Conservation (phyloP, 2,888 invertebrate species). For the Baccha elongata region DNA sequence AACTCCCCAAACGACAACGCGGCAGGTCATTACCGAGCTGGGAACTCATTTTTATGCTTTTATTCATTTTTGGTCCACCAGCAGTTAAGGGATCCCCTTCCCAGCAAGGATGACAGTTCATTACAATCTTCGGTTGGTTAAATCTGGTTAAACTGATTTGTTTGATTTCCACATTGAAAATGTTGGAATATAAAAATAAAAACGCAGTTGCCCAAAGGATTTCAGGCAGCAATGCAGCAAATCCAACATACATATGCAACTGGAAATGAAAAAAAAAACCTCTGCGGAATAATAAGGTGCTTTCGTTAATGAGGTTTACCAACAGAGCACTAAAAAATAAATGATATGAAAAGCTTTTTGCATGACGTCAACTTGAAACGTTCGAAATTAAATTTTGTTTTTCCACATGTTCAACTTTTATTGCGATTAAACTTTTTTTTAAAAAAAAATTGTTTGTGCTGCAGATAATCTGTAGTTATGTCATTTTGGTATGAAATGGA, state of each 20-base stretch:
- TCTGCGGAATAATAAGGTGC: slow-evolving; percentile 57
- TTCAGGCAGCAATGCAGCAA: slow-evolving; percentile 16
- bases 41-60: slow-evolving; percentile 14
- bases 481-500: too few species aligned
- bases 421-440: slow-evolving; percentile 23
- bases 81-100: slow-evolving; percentile 4
- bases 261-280: slow-evolving; percentile 37
- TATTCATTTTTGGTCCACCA: slow-evolving; percentile 15
- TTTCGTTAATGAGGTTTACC: slow-evolving; percentile 67
- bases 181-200: slow-evolving; percentile 23
- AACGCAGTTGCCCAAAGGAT: slow-evolving; percentile 50
- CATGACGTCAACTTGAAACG: slow-evolving; percentile 40
- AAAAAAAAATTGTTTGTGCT: too few species aligned
- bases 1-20: not conserved
- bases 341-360: slow-evolving; percentile 33
- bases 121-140: slow-evolving; percentile 67
- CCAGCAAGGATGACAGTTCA: slow-evolving; percentile 59
- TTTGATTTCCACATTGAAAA: slow-evolving; percentile 64
- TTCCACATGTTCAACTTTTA: slow-evolving; percentile 61
- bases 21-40: slow-evolving; percentile 23
- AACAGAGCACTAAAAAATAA: slow-evolving; percentile 57
- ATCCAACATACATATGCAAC: slow-evolving; percentile 52
- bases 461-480: too few species aligned
- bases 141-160: slow-evolving; percentile 68
- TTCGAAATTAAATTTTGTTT: slow-evolving; percentile 58